Conservation (phyloP, 2,797 vertebrate genomes). For the Phoxinus dragarum region DNA sequence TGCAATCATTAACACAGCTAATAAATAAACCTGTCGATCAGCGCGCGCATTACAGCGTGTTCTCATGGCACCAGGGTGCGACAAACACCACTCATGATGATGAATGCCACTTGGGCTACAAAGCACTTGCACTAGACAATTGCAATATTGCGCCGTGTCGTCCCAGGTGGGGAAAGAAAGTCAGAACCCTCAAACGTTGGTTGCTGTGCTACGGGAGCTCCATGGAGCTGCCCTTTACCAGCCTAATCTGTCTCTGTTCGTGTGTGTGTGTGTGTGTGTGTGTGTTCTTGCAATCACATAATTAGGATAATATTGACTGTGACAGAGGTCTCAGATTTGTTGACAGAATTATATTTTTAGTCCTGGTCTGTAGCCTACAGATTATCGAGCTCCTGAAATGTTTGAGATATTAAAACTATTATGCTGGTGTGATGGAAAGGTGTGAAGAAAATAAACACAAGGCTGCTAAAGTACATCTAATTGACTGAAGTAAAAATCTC, state of each 20-base stretch:
- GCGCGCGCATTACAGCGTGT: constrained; percentile 61
- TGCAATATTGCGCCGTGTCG: constrained; percentile 30
- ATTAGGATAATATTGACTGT: constrained; percentile 49
- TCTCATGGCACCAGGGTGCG: constrained; percentile 52
- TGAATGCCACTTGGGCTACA: constrained; percentile 48
- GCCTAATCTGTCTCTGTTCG: constrained; percentile 19
- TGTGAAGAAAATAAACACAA: constrained; percentile 7
- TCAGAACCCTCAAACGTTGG: constrained; percentile 26
- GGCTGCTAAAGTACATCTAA: not conserved
- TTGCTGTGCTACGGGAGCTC: constrained; percentile 38
- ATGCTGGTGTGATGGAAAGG: constrained; percentile 10
- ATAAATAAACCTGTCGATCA: constrained; percentile 71
- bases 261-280: not conserved
- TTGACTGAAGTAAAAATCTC: not conserved
- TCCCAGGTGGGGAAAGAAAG: constrained; percentile 40
- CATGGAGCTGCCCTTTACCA: constrained; percentile 45
- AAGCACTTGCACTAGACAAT: constrained; percentile 39
- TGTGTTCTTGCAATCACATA: constrained; percentile 35
- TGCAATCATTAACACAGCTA: constrained; percentile 76
- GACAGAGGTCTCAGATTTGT: constrained; percentile 57
- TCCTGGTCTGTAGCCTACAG: constrained; percentile 15
- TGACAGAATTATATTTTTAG: constrained; percentile 53
- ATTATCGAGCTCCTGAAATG: constrained; percentile 35
- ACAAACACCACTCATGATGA: constrained; percentile 55
- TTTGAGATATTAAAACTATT: constrained; percentile 40